Evolutionary conservation across 2,113 vertebrate genomes (phyloP), one percentile per base, ranked within the genome.

Genomic region (Pampusana beccarii): DNA sequence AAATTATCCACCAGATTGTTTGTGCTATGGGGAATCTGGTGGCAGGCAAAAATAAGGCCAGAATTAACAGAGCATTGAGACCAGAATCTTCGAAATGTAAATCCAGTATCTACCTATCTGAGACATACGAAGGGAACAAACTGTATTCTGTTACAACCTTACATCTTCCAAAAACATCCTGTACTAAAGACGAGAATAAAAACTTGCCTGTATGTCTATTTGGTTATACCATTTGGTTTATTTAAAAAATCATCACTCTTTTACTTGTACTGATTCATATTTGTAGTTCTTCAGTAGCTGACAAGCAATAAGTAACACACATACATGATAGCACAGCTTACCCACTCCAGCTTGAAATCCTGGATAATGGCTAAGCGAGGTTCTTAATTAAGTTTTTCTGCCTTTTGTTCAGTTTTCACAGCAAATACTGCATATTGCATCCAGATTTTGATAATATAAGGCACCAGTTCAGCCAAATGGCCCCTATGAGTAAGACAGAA

Each of bases 401-500:
- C 65, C 25, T 86, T 86, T 94, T 74, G 16, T 38, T 67, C 48
- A 2, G 3, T 53, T 94, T 94, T 91, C 67, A 50, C 20, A 84
- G n/a, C 21, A 83, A 80, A 67, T 54, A 15, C n/a, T 86, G 16
- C 15, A 28, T 58, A 51, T 67, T 90, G 33, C 25, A 84, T 91
- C 46, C 83, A 89, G 46, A 86, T 80, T 86, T 81, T 71, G 80
- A 54, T 80, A 94, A 80, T 62, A 7, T 42, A 93, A 95, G 57
- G 23, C 65, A 80, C 20, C 25, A 50, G 57, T 88, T 95, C 24
- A 94, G 88, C 74, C 67, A 94, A 96, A 86, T 88, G 80, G 58
- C 56, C 34, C 80, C 33, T 58, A 33, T 90, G 88, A 92, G 34
- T 96, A 96, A 96, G 61, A 36, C 69, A 95, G 92, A 92, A 96